A percentile compares a stretch with the other conserved stretches of the same genome.
Conservation (phyloP, 2,797 vertebrate genomes). For the Neoniphon sammara region DNA sequence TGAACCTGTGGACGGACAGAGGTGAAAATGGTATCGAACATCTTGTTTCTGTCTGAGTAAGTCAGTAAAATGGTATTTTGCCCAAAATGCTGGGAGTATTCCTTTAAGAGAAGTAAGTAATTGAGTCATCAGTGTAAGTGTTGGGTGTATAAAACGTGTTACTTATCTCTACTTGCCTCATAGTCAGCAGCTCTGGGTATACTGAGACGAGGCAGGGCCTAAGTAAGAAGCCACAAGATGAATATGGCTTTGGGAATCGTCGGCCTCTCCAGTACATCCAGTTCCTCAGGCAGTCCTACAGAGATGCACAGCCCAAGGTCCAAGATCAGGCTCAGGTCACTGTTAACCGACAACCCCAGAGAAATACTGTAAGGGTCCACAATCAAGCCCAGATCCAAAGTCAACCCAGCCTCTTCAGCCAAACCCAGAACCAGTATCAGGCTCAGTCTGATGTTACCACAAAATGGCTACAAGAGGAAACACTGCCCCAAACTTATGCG, state of each 20-base stretch:
- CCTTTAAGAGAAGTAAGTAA: no score
- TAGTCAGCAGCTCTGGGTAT: neutral
- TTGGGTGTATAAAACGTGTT: neutral
- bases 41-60: no score
- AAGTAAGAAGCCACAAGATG: no score
- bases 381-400: neutral
- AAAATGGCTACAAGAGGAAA: neutral
- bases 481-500: neutral
- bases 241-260: neutral
- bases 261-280: conserved; percentile 26
- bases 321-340: accelerated
- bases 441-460: neutral
- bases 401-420: neutral
- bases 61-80: no score
- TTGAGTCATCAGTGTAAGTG: no score
- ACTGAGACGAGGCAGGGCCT: neutral
- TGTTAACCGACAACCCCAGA: neutral
- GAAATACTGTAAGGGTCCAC: neutral
- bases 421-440: neutral
- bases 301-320: neutral
- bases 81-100: no score
- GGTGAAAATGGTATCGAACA: no score
- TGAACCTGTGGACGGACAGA: no score
- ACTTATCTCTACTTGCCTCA: neutral
- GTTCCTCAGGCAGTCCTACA: neutral